Evolutionary conservation across 2,113 vertebrate genomes (phyloP).

Genomic region (Myodes glareolus): DNA sequence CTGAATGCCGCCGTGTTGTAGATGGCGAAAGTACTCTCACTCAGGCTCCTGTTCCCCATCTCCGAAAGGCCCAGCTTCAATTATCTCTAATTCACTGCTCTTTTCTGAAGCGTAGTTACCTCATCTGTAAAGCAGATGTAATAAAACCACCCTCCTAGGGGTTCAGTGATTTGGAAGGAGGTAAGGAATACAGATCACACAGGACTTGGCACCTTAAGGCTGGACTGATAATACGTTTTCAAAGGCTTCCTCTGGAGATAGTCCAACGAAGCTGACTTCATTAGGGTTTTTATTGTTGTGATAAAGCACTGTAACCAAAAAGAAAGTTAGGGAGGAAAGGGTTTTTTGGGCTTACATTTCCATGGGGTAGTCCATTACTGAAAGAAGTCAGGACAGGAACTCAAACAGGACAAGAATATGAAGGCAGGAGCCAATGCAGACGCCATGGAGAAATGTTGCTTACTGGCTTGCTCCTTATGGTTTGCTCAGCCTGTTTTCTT

Average conservation of each 20-base stretch:
- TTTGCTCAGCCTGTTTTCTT: no score
- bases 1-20: fast-evolving
- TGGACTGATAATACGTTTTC: background rate
- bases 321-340: no score
- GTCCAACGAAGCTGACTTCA: background rate
- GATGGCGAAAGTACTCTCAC: background rate
- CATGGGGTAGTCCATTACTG: no score
- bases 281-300: no score
- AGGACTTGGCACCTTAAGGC: background rate
- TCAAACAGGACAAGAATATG: no score
- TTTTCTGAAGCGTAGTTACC: background rate
- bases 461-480: no score
- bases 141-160: background rate
- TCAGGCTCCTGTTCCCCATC: background rate
- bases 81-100: background rate
- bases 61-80: background rate
- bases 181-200: background rate
- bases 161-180: background rate
- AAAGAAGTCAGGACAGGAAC: no score
- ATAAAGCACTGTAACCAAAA: no score
- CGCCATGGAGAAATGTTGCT: no score
- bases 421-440: no score
- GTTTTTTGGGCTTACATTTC: no score
- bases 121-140: background rate
- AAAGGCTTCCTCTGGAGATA: background rate